Percentiles rank a stretch among this genome's conserved stretches.
Evolutionary conservation across 1,140 invertebrate genomes (phyloP).

Genomic region (Holcopasites calliopsidis): DNA sequence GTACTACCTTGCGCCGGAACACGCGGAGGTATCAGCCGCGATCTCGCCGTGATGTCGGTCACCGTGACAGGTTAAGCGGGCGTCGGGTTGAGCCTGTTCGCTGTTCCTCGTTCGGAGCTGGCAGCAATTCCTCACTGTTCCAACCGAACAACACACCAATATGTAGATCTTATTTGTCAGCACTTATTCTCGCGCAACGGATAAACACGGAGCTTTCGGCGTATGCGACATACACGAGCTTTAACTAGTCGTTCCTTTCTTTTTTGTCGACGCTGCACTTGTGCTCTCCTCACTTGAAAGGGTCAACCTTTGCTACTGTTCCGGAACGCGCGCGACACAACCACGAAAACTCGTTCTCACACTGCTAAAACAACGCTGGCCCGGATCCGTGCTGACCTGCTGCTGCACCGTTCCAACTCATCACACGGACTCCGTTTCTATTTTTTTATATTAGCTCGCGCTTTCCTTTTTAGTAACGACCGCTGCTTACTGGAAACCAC

Average conservation of each 20-base stretch:
- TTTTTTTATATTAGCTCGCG: slow-evolving; percentile 28
- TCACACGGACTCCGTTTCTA: slow-evolving; percentile 31
- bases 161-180: slow-evolving; percentile 30
- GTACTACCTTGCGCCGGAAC: slow-evolving; percentile 60
- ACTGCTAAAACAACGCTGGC: slow-evolving; percentile 42
- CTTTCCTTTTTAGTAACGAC: slow-evolving; percentile 30
- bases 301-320: slow-evolving; percentile 28
- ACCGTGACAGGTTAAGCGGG: slow-evolving; percentile 51
- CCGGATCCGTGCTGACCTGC: slow-evolving; percentile 47
- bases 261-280: slow-evolving; percentile 28
- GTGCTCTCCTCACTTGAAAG: slow-evolving; percentile 34
- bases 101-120: slow-evolving; percentile 28
- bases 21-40: slow-evolving; percentile 51
- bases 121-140: slow-evolving; percentile 34
- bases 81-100: slow-evolving; percentile 29
- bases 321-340: slow-evolving; percentile 44
- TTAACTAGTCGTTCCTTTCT: neutral
- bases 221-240: slow-evolving; percentile 25
- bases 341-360: slow-evolving; percentile 47
- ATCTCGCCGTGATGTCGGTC: slow-evolving; percentile 60
- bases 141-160: slow-evolving; percentile 43
- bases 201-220: slow-evolving; percentile 15
- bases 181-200: slow-evolving; percentile 36
- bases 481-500: slow-evolving; percentile 55
- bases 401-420: slow-evolving; percentile 56